Evolutionary conservation across 2,113 vertebrate genomes (phyloP).

Genomic region (Podarcis raffonei): DNA sequence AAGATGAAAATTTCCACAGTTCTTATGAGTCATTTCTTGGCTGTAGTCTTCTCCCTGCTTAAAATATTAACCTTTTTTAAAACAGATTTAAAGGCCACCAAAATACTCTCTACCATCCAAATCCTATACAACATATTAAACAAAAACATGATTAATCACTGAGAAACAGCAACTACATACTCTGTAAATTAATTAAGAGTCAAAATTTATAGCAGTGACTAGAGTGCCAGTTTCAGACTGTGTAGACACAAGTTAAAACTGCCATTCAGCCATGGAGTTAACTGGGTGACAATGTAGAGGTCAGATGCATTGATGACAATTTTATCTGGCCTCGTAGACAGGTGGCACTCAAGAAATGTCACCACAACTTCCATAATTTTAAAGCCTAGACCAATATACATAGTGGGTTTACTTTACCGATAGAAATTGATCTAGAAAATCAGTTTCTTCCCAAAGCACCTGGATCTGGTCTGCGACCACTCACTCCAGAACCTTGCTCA

Average conservation of each 20-base stretch:
- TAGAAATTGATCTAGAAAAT: too few relatives aligned
- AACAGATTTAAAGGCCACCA: not conserved
- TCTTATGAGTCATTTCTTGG: constrained; percentile 20
- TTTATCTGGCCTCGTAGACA: not conserved
- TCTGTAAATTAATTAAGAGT: too few relatives aligned
- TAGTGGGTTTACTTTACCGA: too few relatives aligned
- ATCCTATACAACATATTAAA: not conserved
- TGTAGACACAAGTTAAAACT: not conserved
- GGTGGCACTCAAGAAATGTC: not conserved
- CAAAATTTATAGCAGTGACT: not conserved
- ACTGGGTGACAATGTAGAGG: not conserved
- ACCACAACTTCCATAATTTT: not conserved
- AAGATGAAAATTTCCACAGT: not conserved
- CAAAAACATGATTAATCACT: not conserved
- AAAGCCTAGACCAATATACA: too few relatives aligned
- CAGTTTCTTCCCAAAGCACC: too few relatives aligned
- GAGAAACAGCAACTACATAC: not conserved
- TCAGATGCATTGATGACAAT: not conserved
- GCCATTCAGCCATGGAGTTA: not conserved
- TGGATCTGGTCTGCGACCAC: too few relatives aligned
- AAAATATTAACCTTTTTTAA: not conserved
- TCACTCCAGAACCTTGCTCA: too few relatives aligned
- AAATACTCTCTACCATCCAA: rapidly evolving
- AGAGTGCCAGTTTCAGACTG: too few relatives aligned
- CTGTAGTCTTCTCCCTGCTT: rapidly evolving